Evolutionary conservation across 2,888 invertebrate genomes (phyloP).

Genomic region (Macropis europaea): DNA sequence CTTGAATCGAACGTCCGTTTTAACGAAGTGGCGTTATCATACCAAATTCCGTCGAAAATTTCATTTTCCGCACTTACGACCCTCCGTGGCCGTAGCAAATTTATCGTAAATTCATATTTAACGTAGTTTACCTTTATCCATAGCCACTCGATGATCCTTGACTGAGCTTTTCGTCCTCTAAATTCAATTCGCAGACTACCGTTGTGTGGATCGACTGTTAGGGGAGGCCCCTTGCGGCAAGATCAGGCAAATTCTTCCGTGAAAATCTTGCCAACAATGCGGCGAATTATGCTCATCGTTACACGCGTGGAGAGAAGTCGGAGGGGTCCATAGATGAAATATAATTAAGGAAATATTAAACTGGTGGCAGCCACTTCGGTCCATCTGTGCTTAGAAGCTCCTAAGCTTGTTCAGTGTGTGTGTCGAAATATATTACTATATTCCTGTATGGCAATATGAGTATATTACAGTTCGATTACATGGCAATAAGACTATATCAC

Average conservation of each 20-base stretch:
- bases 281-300: constrained; percentile 31
- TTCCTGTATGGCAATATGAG: too few species aligned
- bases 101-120: constrained; percentile 33
- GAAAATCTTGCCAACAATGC: constrained; percentile 50
- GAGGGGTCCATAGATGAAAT: background rate
- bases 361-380: constrained; percentile 1
- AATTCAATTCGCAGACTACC: constrained; percentile 43
- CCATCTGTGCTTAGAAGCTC: background rate
- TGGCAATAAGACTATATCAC: too few species aligned
- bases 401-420: too few species aligned
- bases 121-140: constrained; percentile 38
- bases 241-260: constrained; percentile 29
- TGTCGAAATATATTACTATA: too few species aligned
- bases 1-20: too few species aligned
- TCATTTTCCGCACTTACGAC: constrained; percentile 14
- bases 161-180: constrained; percentile 41
- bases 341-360: constrained; percentile 44
- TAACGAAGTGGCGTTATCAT: too few species aligned
- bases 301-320: background rate
- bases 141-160: constrained; percentile 40
- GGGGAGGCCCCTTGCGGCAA: constrained; percentile 4
- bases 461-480: too few species aligned
- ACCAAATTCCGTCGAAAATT: too few species aligned
- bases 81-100: background rate
- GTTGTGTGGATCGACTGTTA: constrained; percentile 30